Evolutionary conservation across 1,140 invertebrate genomes (phyloP).

Genomic region (Rhyacophila brunnea): DNA sequence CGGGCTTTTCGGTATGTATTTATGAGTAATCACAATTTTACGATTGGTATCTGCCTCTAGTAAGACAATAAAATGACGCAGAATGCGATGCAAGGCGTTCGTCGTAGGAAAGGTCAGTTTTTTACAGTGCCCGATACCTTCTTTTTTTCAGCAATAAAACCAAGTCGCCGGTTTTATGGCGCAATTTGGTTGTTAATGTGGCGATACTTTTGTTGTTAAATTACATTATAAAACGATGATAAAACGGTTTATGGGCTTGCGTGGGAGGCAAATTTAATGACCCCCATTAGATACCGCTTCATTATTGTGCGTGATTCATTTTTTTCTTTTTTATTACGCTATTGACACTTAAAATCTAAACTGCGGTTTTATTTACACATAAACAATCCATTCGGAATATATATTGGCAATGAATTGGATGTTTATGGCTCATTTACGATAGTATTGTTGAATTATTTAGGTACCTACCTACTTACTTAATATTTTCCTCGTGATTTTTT

Average conservation of each 20-base stretch:
- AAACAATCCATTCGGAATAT: constrained; percentile 23
- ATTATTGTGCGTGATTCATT: constrained; percentile 33
- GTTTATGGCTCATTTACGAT: no score
- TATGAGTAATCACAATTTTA: constrained; percentile 26
- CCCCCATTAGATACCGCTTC: constrained; percentile 28
- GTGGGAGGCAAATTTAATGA: constrained; percentile 27
- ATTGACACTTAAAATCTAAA: constrained; percentile 25
- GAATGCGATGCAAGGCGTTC: constrained; percentile 7
- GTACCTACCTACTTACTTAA: no score
- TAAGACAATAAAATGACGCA: constrained; percentile 35
- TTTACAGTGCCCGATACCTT: constrained; percentile 33
- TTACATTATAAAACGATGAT: constrained; percentile 35
- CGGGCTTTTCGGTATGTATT: not conserved
- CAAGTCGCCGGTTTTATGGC: constrained; percentile 33
- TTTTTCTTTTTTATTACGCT: constrained; percentile 28
- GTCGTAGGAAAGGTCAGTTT: constrained; percentile 33
- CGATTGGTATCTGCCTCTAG: constrained; percentile 26
- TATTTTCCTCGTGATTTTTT: no score
- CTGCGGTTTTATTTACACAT: constrained; percentile 22
- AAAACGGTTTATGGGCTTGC: constrained; percentile 31
- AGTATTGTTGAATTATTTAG: no score
- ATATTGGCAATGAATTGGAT: not conserved
- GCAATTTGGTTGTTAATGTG: constrained; percentile 35
- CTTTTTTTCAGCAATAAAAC: constrained; percentile 36
- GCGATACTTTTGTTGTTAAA: constrained; percentile 35